Base-by-base conservation (phyloP, 92 coral and sea anemone species). In the Epizoanthus rinbou region DNA sequence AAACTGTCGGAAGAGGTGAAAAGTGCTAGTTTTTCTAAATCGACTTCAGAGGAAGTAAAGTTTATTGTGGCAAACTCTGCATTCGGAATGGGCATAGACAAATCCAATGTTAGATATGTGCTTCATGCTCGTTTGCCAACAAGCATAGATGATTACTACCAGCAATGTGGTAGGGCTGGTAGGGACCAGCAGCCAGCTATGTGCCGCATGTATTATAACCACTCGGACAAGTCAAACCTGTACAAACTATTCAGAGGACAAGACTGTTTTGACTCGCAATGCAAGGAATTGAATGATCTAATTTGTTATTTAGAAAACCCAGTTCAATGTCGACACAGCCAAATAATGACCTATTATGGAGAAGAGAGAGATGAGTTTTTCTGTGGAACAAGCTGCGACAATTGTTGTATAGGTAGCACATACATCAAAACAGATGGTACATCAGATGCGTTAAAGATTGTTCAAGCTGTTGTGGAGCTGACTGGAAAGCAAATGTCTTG, bases 401-500 rank as follows among this genome's bases (percentile, higher is more conserved):
- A 86, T 63, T 86, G 90, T 64, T 23, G 41, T 19, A 24, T 25
- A 59, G 37, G 79, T 3, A 86, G 90, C n/a, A 50, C 83, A 11
- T 87, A 73, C 52, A 58, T 82, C 57, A 56, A 11, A 74, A 63
- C 87, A 57, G 90, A 82, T 87, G 87, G 90, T 35, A 87, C 90
- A 35, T 52, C 83, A n/a, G 90, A 87, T 87, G 90, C 90, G 52
- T 64, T 86, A 45, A 86, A 86, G 43, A 81, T 80, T 80, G 80
- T 86, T 25, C 89, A 86, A 33, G 85, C 86, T 25, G 63, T 81
- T 53, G 86, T 86, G 70, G 86, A 86, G 47, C 64, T 86, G 75
- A 73, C 80, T 31, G 78, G 70, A n/a, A 62, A 69, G 35, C 67
- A 57, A 69, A 58, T 80, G 9, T 57, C 90, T 18, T 86, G 90